These are phyloP conservation scores for Drosophila villosipedis DNA, from an alignment of 2,888 invertebrate genomes.

Conservation along the genomic window DNA sequence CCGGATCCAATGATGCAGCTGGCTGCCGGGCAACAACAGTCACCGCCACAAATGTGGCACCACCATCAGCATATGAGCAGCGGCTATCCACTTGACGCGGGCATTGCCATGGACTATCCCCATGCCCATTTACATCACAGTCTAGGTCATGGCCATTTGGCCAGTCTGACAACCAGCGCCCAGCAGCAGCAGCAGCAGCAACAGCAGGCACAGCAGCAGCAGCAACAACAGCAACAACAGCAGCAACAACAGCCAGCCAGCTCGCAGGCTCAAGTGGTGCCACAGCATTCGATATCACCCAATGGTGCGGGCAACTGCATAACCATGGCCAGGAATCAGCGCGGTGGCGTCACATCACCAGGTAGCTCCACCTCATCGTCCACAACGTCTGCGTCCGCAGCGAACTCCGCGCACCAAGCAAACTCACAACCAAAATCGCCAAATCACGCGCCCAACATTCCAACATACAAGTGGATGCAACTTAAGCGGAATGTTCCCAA, in stretches of 20 bases:
- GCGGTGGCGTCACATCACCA: slow-evolving; percentile 81
- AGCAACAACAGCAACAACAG: slow-evolving; percentile 51
- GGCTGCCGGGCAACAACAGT: slow-evolving; percentile 70
- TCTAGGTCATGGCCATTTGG: slow-evolving; percentile 70
- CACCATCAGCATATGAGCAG: slow-evolving; percentile 80
- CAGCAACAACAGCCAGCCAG: slow-evolving; percentile 51
- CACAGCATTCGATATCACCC: slow-evolving; percentile 72
- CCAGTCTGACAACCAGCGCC: slow-evolving; percentile 60
- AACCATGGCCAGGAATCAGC: slow-evolving; percentile 75
- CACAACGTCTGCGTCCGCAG: slow-evolving; percentile 67
- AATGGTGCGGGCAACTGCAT: slow-evolving; percentile 57
- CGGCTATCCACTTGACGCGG: slow-evolving; percentile 65
- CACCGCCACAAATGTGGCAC: slow-evolving; percentile 80
- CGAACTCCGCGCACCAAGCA: slow-evolving; percentile 59
- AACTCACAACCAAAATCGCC: slow-evolving; percentile 83
- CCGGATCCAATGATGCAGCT: slow-evolving; percentile 82
- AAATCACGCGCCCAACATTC: slow-evolving; percentile 86
- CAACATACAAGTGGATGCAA: slow-evolving; percentile 99
- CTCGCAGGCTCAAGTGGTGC: slow-evolving; percentile 43
- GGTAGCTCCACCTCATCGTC: slow-evolving; percentile 81
- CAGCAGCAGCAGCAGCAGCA: slow-evolving; percentile 53
- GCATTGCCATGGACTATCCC: slow-evolving; percentile 76
- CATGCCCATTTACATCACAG: slow-evolving; percentile 83
- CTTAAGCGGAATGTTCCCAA: slow-evolving; percentile 98
- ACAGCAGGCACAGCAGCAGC: slow-evolving; percentile 54